Evolutionary conservation across 2,797 vertebrate genomes (phyloP).

Genomic region (Netta rufina): DNA sequence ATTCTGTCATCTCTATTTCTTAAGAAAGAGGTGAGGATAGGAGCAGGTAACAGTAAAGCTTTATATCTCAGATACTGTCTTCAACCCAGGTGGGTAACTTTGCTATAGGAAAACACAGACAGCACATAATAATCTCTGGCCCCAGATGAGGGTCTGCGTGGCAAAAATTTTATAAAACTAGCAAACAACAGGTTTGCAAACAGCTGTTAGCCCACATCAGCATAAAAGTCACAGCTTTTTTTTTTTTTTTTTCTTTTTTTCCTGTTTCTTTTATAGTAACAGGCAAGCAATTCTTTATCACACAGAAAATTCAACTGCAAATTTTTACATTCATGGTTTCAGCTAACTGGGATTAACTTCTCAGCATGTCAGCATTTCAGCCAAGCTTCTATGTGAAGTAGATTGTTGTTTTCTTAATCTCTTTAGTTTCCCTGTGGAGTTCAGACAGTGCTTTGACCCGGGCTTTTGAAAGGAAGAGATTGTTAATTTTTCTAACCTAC

Average conservation of each 20-base stretch:
- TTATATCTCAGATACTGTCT: background rate
- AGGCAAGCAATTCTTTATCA: background rate
- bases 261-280: background rate
- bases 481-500: background rate
- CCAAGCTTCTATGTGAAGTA: background rate
- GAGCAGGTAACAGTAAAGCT: background rate
- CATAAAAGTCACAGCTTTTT: background rate
- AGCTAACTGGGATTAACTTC: conserved; percentile 10
- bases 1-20: background rate
- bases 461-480: background rate
- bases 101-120: background rate
- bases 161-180: background rate
- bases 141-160: rapidly evolving
- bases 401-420: background rate
- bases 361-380: conserved; percentile 10
- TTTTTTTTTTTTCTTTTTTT: background rate
- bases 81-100: background rate
- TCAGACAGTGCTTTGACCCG: background rate
- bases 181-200: background rate
- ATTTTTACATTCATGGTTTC: background rate
- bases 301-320: background rate
- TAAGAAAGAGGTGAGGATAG: background rate
- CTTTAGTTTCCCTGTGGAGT: background rate
- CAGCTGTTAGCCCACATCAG: background rate
- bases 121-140: background rate